Conservation (phyloP, 2,888 invertebrate species). For the Ischnus inquisitorius region DNA sequence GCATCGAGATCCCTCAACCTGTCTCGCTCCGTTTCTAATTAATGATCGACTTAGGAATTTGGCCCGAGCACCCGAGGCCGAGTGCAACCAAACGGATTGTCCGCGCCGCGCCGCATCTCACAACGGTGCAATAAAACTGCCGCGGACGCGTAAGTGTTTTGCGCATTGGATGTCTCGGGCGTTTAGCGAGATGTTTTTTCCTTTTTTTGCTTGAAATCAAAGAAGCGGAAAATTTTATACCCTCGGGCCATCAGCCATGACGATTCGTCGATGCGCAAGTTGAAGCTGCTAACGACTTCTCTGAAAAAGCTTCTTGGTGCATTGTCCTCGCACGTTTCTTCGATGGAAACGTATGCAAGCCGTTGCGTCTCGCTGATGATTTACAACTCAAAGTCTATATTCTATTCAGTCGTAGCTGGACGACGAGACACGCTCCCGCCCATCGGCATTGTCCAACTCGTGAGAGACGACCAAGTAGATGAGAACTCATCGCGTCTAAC, state of each 20-base stretch:
- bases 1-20: slow-evolving; percentile 71
- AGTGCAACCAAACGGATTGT: slow-evolving; percentile 19
- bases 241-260: not conserved
- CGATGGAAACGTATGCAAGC: not conserved
- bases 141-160: not conserved
- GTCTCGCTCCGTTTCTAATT: slow-evolving; percentile 74
- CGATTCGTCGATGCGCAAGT: not conserved
- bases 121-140: not conserved
- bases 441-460: slow-evolving; percentile 66
- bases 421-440: slow-evolving; percentile 60
- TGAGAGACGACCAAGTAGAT: slow-evolving; percentile 23
- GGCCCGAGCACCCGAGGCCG: slow-evolving; percentile 40
- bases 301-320: slow-evolving; percentile 13
- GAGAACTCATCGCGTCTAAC: slow-evolving; percentile 30
- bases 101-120: not conserved
- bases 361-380: slow-evolving; percentile 20
- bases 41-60: slow-evolving; percentile 75
- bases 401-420: slow-evolving; percentile 41
- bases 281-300: slow-evolving; percentile 32
- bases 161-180: not conserved
- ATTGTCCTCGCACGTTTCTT: slow-evolving; percentile 19
- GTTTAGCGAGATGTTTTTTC: not conserved
- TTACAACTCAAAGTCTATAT: slow-evolving; percentile 27
- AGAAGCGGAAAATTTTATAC: slow-evolving; percentile 9
- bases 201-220: not conserved